Evolutionary conservation across 2,113 vertebrate genomes (phyloP), one percentile per base, ranked within the genome.

Genomic region (Rafetus swinhoei): DNA sequence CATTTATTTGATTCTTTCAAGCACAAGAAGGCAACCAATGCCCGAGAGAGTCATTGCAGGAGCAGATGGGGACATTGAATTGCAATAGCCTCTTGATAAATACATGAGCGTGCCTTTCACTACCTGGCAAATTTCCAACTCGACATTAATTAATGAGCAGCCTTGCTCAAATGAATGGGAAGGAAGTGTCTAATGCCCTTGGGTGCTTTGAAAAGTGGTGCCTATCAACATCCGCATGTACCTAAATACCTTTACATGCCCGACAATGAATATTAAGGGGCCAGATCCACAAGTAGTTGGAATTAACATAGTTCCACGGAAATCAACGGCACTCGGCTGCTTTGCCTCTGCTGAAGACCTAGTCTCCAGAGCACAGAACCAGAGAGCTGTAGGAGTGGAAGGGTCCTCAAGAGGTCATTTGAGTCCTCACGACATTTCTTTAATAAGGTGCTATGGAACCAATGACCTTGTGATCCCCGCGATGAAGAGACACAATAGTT

Each of bases 11-110:
- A 29, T 0, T 90, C 19, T 69, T 88, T 83, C 18, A 87, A 84
- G 86, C 45, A 7, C 56, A 80, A 54, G n/a, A 87, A 1, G 3
- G 50, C 81, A 27, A 29, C 19, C 5, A 5, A 5, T 9, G 9
- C 14, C 16, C 57, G 72, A 79, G 22, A 92, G 2, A 82, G 9
- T 83, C 45, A 9, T 9, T 3, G 1, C 1, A 1, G 2, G 60
- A 53, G 77, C 12, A 72, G 1, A 0, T 0, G 39, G 81, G 1
- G 0, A 55, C 81, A 65, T 35, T 27, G 4, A 77, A 9, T 4
- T 50, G 7, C 74, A 13, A 18, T 80, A 35, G 56, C 69, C 76
- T 56, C 80, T 4, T 45, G 11, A 6, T 25, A 45, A 25, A 77
- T 25, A 22, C 22, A 24, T 50, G 11, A 7, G 22, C 14, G 25